Percentiles rank a stretch among this genome's conserved stretches.
Conservation (phyloP, 2,797 vertebrate genomes). For the Chloroceryle inda region DNA sequence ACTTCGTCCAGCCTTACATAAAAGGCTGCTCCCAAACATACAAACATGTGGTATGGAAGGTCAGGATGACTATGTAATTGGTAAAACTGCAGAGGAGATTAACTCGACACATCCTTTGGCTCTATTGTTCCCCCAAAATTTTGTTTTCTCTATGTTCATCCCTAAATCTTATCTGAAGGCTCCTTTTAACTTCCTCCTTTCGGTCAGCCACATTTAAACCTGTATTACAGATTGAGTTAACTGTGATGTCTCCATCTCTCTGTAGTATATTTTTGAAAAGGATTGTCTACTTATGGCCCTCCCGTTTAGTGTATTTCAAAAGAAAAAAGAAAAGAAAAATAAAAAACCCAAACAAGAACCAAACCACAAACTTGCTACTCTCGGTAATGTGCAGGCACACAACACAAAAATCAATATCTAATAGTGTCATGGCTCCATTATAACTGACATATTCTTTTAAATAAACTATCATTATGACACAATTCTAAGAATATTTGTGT, state of each 20-base stretch:
- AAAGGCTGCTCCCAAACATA: not conserved
- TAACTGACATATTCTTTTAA: not conserved
- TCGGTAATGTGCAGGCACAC: not conserved
- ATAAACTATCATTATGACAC: not conserved
- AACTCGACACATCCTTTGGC: not conserved
- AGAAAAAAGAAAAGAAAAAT: not conserved
- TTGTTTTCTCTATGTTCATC: not conserved
- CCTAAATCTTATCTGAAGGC: not conserved
- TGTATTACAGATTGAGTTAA: not conserved
- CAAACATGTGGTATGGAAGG: not conserved
- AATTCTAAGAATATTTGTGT: not conserved
- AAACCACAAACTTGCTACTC: not conserved
- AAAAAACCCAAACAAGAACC: rapidly evolving
- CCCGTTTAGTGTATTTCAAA: not conserved
- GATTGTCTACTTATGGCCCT: not conserved
- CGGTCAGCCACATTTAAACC: not conserved
- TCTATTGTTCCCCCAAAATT: not conserved
- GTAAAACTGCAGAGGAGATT: not conserved
- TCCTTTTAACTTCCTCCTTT: not conserved
- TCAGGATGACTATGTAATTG: not conserved
- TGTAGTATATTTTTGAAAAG: not conserved
- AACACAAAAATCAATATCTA: not conserved
- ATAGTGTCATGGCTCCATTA: not conserved
- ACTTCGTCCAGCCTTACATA: not conserved
- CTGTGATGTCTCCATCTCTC: not conserved